Conservation (phyloP, 2,888 invertebrate genomes). For the Cheilosia soror region DNA sequence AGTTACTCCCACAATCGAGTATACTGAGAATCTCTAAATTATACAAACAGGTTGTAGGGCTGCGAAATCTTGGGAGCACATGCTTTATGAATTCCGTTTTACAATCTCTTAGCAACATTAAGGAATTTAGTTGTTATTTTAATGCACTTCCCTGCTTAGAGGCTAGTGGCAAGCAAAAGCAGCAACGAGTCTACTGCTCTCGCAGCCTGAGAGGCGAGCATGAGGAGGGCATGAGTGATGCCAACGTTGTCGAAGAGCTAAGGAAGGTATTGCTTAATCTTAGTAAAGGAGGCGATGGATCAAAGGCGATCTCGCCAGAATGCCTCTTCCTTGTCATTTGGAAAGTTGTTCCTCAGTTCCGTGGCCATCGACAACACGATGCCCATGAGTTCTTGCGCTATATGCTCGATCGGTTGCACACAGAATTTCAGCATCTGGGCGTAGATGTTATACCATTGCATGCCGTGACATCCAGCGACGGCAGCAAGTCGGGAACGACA, state of each 20-base stretch:
- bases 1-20: not conserved
- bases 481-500: conserved; percentile 25
- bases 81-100: conserved; percentile 95
- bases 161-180: conserved; percentile 79
- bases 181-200: conserved; percentile 85
- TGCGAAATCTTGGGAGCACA: conserved; percentile 92
- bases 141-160: conserved; percentile 91
- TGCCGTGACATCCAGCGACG: conserved; percentile 11
- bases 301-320: conserved; percentile 91
- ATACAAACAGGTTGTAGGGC: conserved; percentile 85
- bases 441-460: conserved; percentile 61
- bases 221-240: conserved; percentile 87
- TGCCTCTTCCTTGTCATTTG: conserved; percentile 92
- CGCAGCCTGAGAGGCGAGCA: conserved; percentile 86
- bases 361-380: conserved; percentile 94
- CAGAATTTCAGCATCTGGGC: conserved; percentile 84
- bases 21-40: not conserved
- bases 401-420: conserved; percentile 90
- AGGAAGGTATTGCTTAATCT: conserved; percentile 90
- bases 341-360: conserved; percentile 93
- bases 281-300: conserved; percentile 87
- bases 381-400: conserved; percentile 94
- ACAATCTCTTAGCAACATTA: conserved; percentile 93
- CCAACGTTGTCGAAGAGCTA: conserved; percentile 91
- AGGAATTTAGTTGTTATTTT: conserved; percentile 92